phyloP scores from a whole-genome alignment of 1,140 invertebrate species.

The Nautilus pompilius region DNA sequence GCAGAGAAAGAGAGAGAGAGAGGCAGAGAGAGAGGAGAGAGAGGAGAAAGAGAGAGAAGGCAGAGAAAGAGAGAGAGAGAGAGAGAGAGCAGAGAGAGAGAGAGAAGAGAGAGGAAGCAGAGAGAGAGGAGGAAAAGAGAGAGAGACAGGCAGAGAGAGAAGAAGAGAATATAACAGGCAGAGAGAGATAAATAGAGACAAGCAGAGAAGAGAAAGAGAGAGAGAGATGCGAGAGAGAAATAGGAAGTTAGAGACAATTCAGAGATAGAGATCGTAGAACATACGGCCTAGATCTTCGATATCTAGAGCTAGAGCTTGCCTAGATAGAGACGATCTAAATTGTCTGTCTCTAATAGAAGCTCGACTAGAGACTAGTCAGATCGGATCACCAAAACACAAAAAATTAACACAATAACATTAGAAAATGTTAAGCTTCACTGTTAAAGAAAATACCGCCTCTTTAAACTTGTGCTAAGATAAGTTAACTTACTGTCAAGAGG shows the following conservation, averaged over 20 bases:
- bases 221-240: slow-evolving; percentile 2
- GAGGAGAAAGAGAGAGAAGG: slow-evolving; percentile 4
- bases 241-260: slow-evolving; percentile 10
- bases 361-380: too few relatives aligned
- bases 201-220: slow-evolving; percentile 8
- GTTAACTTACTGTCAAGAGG: too few relatives aligned
- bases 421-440: too few relatives aligned
- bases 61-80: slow-evolving; percentile 1
- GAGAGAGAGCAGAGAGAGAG: neutral
- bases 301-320: too few relatives aligned
- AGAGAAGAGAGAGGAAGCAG: neutral
- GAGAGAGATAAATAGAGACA: neutral
- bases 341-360: too few relatives aligned
- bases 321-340: too few relatives aligned
- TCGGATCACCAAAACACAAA: too few relatives aligned
- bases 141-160: slow-evolving; percentile 13
- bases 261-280: too few relatives aligned
- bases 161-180: neutral
- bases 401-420: too few relatives aligned
- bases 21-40: neutral
- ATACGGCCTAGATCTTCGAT: too few relatives aligned
- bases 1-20: neutral
- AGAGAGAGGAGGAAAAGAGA: neutral
- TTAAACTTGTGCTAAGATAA: too few relatives aligned
- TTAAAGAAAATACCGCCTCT: too few relatives aligned